Evolutionary conservation across 2,113 vertebrate genomes (phyloP).

Genomic region (Archilochus colubris): DNA sequence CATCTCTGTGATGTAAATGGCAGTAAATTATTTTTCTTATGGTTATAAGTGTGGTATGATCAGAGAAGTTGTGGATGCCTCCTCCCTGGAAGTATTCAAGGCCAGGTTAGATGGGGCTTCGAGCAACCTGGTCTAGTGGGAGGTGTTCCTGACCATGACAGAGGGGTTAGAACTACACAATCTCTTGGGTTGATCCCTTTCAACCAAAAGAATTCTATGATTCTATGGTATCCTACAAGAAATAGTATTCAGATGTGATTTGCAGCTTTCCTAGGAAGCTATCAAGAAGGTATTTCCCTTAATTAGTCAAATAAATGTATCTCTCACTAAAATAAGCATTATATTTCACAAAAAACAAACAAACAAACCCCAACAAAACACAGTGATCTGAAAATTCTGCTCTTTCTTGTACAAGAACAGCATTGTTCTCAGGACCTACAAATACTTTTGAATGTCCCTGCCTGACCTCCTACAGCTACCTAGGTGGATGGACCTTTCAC

Average conservation of each 20-base stretch:
- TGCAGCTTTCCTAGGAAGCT: not conserved
- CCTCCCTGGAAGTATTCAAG: no score
- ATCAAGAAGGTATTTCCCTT: not conserved
- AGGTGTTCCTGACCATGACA: no score
- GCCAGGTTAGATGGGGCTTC: no score
- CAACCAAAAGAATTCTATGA: no score
- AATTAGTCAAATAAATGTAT: not conserved
- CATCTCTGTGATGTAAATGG: not conserved
- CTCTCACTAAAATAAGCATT: not conserved
- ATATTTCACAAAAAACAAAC: not conserved
- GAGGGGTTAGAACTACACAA: no score
- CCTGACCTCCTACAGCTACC: not conserved
- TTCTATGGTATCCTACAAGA: not conserved
- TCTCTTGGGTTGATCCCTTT: no score
- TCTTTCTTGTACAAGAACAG: not conserved
- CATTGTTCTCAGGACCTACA: not conserved
- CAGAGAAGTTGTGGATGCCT: no score
- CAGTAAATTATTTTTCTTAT: not conserved
- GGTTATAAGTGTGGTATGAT: not conserved
- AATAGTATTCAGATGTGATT: not conserved
- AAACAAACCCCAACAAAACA: no score
- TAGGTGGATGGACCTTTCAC: not conserved
- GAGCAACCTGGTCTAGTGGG: no score
- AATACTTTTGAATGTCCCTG: not conserved
- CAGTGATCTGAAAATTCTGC: not conserved